Evolutionary conservation across 2,888 invertebrate species (phyloP).

Genomic region (Trachelus troglodyta): DNA sequence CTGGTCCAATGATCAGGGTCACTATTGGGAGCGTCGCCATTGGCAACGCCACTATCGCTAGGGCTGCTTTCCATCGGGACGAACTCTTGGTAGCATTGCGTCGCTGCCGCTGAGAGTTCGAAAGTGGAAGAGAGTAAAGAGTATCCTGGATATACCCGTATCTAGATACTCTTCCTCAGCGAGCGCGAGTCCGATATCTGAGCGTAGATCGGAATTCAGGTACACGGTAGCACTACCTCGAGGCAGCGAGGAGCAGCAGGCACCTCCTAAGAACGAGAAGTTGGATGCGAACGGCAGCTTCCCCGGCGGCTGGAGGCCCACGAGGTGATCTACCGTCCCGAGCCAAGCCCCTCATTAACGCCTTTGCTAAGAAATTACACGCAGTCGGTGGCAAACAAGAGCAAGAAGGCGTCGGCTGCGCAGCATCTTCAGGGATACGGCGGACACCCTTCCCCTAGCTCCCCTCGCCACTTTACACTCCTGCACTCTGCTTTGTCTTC

Average conservation of each 20-base stretch:
- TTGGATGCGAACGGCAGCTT: conserved; percentile 38
- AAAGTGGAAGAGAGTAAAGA: conserved; percentile 10
- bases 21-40: not conserved
- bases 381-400: conserved; percentile 65
- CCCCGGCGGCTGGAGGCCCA: conserved; percentile 20
- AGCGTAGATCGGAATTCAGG: conserved; percentile 64
- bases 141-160: conserved; percentile 56
- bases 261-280: conserved; percentile 22
- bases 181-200: conserved; percentile 46
- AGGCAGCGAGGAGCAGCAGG: conserved; percentile 46
- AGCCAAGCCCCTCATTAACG: conserved; percentile 66
- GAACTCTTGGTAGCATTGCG: not conserved
- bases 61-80: not conserved
- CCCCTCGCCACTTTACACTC: conserved; percentile 27
- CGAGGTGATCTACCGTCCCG: conserved; percentile 62
- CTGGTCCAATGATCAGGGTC: not conserved
- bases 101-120: not conserved
- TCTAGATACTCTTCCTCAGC: conserved; percentile 51
- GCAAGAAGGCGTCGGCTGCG: conserved; percentile 59
- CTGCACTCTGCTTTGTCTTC: conserved; percentile 24
- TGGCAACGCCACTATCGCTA: not conserved
- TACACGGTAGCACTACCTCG: conserved; percentile 63
- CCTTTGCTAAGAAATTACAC: conserved; percentile 66
- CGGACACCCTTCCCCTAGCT: conserved; percentile 27
- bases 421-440: conserved; percentile 45